Percentiles rank a stretch among this genome's conserved stretches.
Conservation (phyloP, 2,113 vertebrate species). For the Columba livia region DNA sequence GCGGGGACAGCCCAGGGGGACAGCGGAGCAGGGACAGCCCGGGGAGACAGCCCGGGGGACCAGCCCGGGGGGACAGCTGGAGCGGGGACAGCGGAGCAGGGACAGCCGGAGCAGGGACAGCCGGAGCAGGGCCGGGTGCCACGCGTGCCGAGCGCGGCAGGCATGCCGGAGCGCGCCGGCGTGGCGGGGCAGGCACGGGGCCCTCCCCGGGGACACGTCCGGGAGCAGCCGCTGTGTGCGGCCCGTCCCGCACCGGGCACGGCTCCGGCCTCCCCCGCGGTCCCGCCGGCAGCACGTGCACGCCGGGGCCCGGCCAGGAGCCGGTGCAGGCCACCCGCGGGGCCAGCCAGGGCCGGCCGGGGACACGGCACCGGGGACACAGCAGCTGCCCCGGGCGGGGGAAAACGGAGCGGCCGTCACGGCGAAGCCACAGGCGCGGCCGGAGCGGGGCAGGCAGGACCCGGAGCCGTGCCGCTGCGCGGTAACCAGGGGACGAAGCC, state of each 20-base stretch:
- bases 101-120: not conserved
- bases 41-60: too few species aligned
- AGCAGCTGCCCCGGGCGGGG: not conserved
- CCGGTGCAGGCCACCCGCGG: not conserved
- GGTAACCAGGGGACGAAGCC: not conserved
- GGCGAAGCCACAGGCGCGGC: too few species aligned
- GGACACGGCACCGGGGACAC: not conserved
- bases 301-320: fast-evolving
- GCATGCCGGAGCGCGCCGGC: not conserved
- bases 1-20: not conserved
- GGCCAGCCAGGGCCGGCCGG: too few species aligned
- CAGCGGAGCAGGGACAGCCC: not conserved
- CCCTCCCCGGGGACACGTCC: fast-evolving
- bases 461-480: too few species aligned
- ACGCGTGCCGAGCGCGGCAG: not conserved
- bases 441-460: not conserved
- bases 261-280: not conserved
- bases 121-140: not conserved
- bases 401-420: not conserved
- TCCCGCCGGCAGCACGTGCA: fast-evolving
- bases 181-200: not conserved
- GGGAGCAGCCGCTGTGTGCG: fast-evolving
- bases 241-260: not conserved
- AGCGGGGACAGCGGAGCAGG: not conserved
- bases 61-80: too few species aligned